A percentile compares a stretch with the other conserved stretches of the same genome.
These are phyloP conservation scores for Agonopterix alstromeriana DNA, from an alignment of 2,888 invertebrate species.

Conservation along the genomic window DNA sequence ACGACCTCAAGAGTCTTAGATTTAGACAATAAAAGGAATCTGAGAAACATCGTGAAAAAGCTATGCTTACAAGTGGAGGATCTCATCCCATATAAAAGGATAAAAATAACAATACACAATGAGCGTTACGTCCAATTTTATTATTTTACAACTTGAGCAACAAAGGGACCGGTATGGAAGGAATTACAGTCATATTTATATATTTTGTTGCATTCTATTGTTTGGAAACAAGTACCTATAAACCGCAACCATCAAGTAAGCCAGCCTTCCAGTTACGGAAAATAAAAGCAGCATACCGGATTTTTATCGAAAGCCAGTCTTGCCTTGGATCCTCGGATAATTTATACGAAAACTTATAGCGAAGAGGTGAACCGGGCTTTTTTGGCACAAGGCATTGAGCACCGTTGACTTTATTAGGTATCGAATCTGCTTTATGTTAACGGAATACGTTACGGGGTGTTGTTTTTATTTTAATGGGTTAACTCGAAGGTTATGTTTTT, in stretches of 20 bases:
- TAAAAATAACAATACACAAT: too few species aligned
- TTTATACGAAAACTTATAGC: constrained; percentile 32
- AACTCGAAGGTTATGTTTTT: constrained; percentile 1
- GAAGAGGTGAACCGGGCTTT: constrained; percentile 35
- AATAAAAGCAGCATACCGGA: constrained; percentile 45
- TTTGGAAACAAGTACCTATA: too few species aligned
- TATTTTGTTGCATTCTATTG: too few species aligned
- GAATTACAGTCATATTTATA: too few species aligned
- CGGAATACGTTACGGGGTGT: constrained; percentile 11
- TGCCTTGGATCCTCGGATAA: constrained; percentile 43
- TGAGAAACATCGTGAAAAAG: too few species aligned
- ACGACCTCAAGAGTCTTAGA: too few species aligned
- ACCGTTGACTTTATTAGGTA: constrained; percentile 38
- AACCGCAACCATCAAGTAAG: neutral
- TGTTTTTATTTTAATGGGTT: constrained; percentile 24
- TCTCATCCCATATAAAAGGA: too few species aligned
- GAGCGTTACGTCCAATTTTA: too few species aligned
- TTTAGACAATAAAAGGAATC: too few species aligned
- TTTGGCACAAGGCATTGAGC: constrained; percentile 51
- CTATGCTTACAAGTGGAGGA: too few species aligned
- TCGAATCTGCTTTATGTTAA: constrained; percentile 28
- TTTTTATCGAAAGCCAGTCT: constrained; percentile 38
- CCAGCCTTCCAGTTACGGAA: constrained; percentile 14
- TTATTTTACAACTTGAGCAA: too few species aligned
- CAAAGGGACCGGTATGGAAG: too few species aligned